Evolutionary conservation across 1,140 invertebrate genomes (phyloP).

Genomic region (Arion vulgaris): DNA sequence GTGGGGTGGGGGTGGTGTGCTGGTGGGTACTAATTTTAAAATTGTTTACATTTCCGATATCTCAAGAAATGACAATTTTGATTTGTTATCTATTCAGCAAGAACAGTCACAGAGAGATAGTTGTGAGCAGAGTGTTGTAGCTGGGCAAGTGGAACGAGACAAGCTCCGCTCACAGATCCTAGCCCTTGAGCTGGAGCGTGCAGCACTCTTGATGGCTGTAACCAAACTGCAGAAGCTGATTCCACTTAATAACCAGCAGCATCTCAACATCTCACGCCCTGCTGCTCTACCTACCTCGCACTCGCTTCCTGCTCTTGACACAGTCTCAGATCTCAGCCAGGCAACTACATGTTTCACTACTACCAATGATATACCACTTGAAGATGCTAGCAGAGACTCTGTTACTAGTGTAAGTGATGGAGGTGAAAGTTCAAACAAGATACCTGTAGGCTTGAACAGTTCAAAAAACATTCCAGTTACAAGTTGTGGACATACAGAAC

Average conservation of each 20-base stretch:
- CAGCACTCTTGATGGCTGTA: constrained; percentile 65
- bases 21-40: too few species aligned
- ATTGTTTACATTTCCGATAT: too few species aligned
- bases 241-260: constrained; percentile 50
- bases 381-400: too few species aligned
- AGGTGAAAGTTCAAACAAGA: too few species aligned
- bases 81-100: constrained; percentile 39
- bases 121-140: constrained; percentile 61
- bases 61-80: neutral
- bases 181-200: constrained; percentile 66
- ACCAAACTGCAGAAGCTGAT: constrained; percentile 56
- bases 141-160: constrained; percentile 57
- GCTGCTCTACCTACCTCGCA: constrained; percentile 20
- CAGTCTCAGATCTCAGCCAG: neutral
- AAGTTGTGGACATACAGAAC: too few species aligned
- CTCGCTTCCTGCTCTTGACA: neutral
- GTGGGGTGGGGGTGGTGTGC: too few species aligned
- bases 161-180: constrained; percentile 67
- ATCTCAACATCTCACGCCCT: constrained; percentile 46
- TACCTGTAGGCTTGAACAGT: too few species aligned
- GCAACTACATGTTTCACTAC: too few species aligned
- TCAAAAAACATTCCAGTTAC: too few species aligned
- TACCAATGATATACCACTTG: too few species aligned
- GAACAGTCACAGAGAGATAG: constrained; percentile 61
- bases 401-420: too few species aligned